Conservation (phyloP, 2,797 vertebrate genomes). For the Ficedula albicollis region DNA sequence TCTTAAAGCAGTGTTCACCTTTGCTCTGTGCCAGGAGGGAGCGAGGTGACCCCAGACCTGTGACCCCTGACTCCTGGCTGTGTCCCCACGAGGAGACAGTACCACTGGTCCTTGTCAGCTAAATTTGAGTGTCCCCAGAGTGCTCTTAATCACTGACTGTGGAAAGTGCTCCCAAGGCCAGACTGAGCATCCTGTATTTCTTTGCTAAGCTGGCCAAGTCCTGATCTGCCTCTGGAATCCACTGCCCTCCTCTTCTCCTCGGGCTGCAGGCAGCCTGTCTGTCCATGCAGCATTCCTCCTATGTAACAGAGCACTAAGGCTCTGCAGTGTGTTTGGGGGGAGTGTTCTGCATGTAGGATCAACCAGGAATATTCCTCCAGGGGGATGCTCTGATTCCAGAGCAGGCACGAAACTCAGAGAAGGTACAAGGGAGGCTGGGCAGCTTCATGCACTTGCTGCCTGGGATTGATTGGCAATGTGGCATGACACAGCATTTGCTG, state of each 20-base stretch:
- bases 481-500: slow-evolving; percentile 47
- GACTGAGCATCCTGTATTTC: neutral
- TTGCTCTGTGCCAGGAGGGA: neutral
- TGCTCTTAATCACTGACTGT: neutral
- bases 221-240: rapidly evolving
- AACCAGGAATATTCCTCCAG: neutral
- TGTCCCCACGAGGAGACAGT: neutral
- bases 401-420: neutral
- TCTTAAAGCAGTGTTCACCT: neutral
- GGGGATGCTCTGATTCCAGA: neutral
- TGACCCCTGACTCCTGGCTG: neutral
- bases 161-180: neutral
- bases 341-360: neutral
- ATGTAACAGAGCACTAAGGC: neutral
- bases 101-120: neutral
- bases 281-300: neutral
- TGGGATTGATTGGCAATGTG: neutral
- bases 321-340: neutral
- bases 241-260: neutral
- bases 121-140: neutral
- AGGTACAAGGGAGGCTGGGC: neutral
- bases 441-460: rapidly evolving
- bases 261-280: neutral
- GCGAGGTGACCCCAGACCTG: neutral
- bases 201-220: neutral